Conservation (phyloP, 2,888 invertebrate species). For the Drosophila emarginata region DNA sequence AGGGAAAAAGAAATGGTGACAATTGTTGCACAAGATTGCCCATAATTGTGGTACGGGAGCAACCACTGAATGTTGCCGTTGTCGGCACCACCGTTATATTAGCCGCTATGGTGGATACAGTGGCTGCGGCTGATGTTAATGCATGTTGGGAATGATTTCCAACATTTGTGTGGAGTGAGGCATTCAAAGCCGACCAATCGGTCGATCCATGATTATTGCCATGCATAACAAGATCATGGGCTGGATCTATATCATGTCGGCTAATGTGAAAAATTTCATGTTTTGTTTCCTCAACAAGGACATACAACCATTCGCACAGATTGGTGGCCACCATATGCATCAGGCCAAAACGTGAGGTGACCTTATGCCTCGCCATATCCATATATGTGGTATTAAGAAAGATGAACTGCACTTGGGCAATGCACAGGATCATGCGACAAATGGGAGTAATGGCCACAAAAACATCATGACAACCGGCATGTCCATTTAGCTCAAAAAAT, state of each 20-base stretch:
- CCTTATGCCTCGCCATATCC: slow-evolving; percentile 86
- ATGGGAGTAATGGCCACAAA: slow-evolving; percentile 90
- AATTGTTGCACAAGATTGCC: slow-evolving; percentile 87
- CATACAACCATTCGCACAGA: slow-evolving; percentile 95
- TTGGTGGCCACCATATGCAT: slow-evolving; percentile 97
- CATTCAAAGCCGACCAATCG: slow-evolving; percentile 71
- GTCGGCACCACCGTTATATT: slow-evolving; percentile 62
- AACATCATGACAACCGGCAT: slow-evolving; percentile 85
- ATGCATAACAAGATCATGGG: slow-evolving; percentile 47
- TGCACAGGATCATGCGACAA: slow-evolving; percentile 91
- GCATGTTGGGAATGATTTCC: slow-evolving; percentile 10
- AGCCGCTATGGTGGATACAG: slow-evolving; percentile 36
- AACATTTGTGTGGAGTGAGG: slow-evolving; percentile 51
- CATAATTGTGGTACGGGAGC: slow-evolving; percentile 87
- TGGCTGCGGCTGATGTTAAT: slow-evolving; percentile 2
- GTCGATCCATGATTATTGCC: slow-evolving; percentile 47
- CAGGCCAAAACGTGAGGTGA: slow-evolving; percentile 92
- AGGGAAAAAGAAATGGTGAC: slow-evolving; percentile 93
- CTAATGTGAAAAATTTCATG: slow-evolving; percentile 91
- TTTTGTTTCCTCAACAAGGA: slow-evolving; percentile 93
- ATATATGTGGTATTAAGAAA: slow-evolving; percentile 93
- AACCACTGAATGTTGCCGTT: slow-evolving; percentile 76
- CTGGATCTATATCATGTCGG: slow-evolving; percentile 76
- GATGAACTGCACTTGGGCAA: slow-evolving; percentile 96
- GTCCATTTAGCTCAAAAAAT: slow-evolving; percentile 87